phyloP scores from a whole-genome alignment of 2,888 invertebrate genomes.

The Lycaena phlaeas region DNA sequence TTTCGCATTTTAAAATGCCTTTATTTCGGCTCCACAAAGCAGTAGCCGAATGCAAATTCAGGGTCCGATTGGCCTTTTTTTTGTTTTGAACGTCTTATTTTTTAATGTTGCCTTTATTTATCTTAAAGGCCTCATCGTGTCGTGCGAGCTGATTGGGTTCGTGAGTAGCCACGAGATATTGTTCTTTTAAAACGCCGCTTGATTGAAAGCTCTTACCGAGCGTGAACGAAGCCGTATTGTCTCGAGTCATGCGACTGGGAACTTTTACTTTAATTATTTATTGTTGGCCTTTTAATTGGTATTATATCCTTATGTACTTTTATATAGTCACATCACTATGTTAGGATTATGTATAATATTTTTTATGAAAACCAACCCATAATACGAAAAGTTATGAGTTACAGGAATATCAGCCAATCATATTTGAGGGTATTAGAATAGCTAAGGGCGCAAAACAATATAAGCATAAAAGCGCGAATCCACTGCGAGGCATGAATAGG shows the following conservation, averaged over 20 bases:
- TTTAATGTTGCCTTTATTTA: constrained; percentile 19
- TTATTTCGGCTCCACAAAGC: constrained; percentile 20
- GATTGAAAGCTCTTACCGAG: constrained; percentile 47
- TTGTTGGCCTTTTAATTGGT: constrained; percentile 14
- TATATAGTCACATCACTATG: not conserved
- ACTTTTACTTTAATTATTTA: constrained; percentile 13
- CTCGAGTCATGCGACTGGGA: constrained; percentile 24
- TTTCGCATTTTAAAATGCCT: not conserved
- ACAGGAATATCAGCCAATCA: too few relatives aligned
- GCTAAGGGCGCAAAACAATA: too few relatives aligned
- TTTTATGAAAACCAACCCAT: too few relatives aligned
- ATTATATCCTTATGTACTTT: not conserved
- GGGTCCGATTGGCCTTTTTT: constrained; percentile 24
- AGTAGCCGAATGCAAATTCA: constrained; percentile 48
- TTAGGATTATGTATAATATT: too few relatives aligned
- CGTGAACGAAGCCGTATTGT: constrained; percentile 20
- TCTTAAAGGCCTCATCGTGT: constrained; percentile 23
- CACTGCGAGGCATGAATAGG: too few relatives aligned
- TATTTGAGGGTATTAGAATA: too few relatives aligned
- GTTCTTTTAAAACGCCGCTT: constrained; percentile 49
- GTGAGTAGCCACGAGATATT: constrained; percentile 51
- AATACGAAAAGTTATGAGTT: too few relatives aligned
- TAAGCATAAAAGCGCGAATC: too few relatives aligned
- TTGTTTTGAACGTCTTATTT: constrained; percentile 20
- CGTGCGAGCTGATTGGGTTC: constrained; percentile 49